Evolutionary conservation across 2,113 vertebrate genomes (phyloP).

Genomic region (Polypterus senegalus): DNA sequence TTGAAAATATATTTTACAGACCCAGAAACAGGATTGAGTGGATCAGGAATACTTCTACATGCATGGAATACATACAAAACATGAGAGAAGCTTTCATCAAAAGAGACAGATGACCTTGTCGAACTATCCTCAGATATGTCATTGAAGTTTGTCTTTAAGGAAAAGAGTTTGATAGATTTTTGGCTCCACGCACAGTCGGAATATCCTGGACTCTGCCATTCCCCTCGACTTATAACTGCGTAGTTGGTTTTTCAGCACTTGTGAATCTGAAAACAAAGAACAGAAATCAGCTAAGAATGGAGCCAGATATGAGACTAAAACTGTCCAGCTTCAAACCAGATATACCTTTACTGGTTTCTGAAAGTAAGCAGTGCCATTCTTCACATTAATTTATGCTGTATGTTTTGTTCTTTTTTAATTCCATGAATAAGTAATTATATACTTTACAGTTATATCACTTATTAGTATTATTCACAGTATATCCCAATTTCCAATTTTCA

Average conservation of each 20-base stretch:
- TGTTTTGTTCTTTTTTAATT: too few species aligned
- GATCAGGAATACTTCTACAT: conserved; percentile 15
- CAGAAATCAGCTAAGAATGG: conserved; percentile 4
- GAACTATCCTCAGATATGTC: conserved; percentile 13
- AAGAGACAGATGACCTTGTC: conserved; percentile 13
- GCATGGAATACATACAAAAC: conserved; percentile 11
- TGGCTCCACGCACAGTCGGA: conserved; percentile 12
- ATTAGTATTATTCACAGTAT: too few species aligned
- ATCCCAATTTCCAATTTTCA: too few species aligned
- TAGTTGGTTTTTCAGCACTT: conserved; percentile 12
- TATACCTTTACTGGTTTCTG: conserved; percentile 7
- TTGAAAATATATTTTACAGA: conserved; percentile 17
- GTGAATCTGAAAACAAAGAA: conserved; percentile 11
- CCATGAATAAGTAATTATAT: too few species aligned
- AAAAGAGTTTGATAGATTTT: conserved; percentile 12
- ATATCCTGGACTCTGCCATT: conserved; percentile 15
- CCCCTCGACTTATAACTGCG: conserved; percentile 8
- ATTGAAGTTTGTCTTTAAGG: conserved; percentile 12
- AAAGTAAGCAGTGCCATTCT: conserved; percentile 5
- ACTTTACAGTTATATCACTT: too few species aligned
- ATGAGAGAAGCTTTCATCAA: conserved; percentile 9
- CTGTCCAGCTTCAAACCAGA: conserved; percentile 15
- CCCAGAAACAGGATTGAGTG: conserved; percentile 10
- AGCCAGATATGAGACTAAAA: conserved; percentile 11
- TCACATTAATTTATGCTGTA: conserved; percentile 1